phyloP scores from a whole-genome alignment of 2,888 invertebrate genomes.

The Cephus pulcher region DNA sequence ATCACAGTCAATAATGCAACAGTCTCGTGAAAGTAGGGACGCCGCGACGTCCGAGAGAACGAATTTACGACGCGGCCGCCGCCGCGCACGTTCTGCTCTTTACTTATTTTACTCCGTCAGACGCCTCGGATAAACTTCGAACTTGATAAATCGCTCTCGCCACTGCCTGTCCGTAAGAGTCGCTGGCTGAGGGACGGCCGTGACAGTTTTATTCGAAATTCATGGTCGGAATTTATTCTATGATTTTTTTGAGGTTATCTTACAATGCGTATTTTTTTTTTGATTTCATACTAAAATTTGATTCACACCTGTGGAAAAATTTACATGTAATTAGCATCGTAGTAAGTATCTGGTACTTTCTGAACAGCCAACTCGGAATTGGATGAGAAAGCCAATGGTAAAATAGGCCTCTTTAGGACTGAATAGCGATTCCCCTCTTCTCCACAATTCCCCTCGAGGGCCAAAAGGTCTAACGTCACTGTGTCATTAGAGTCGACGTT shows the following conservation, averaged over 20 bases:
- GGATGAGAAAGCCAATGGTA: neutral
- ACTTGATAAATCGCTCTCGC: no score
- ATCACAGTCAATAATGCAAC: no score
- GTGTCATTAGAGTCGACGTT: neutral
- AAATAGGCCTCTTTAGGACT: neutral
- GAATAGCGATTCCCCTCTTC: neutral
- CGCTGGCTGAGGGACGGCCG: no score
- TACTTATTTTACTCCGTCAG: no score
- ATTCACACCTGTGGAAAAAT: neutral
- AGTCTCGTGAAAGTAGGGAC: no score
- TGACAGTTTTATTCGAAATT: no score
- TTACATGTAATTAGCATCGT: neutral
- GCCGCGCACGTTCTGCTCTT: no score
- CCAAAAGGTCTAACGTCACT: neutral
- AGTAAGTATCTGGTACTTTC: neutral
- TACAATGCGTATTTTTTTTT: neutral
- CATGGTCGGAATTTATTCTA: neutral
- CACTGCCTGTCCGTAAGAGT: no score
- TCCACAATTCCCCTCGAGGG: neutral
- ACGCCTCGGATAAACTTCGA: no score
- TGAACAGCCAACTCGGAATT: neutral
- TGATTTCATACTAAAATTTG: no score
- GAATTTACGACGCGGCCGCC: no score
- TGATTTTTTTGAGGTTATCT: neutral
- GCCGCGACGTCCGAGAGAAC: no score